Conservation (phyloP, 2,113 vertebrate species). For the Periophthalmus modestus region DNA sequence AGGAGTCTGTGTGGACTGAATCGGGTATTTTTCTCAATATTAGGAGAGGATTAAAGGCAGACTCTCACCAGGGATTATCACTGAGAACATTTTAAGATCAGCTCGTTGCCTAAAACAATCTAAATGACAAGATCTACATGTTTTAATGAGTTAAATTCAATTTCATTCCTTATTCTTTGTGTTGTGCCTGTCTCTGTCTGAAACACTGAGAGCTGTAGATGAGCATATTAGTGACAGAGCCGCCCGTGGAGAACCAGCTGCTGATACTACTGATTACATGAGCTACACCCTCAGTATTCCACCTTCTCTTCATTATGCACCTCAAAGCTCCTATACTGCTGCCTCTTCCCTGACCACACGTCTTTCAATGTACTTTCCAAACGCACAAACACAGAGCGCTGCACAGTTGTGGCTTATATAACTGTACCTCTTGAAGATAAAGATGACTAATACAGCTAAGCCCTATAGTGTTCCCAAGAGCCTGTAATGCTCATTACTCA, state of each 20-base stretch:
- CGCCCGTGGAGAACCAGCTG: conserved; percentile 39
- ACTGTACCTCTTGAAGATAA: neutral
- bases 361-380: neutral
- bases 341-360: conserved; percentile 1
- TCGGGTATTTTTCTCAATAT: conserved; percentile 26
- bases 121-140: neutral
- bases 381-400: neutral
- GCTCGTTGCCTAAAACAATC: conserved; percentile 2
- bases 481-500: conserved; percentile 1
- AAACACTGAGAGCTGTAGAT: conserved; percentile 60
- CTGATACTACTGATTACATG: conserved; percentile 58
- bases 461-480: neutral
- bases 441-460: neutral
- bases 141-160: conserved; percentile 1
- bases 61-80: conserved; percentile 2
- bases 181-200: conserved; percentile 51
- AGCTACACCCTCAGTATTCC: conserved; percentile 38
- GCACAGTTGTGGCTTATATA: conserved; percentile 5
- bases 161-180: conserved; percentile 31
- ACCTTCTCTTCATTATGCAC: conserved; percentile 26
- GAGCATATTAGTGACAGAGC: conserved; percentile 63
- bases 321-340: neutral
- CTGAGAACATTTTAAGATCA: conserved; percentile 5
- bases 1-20: conserved; percentile 16
- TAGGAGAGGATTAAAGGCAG: conserved; percentile 14